These are phyloP conservation scores for Meloe dianella DNA, from an alignment of 2,888 invertebrate species.

Conservation along the genomic window DNA sequence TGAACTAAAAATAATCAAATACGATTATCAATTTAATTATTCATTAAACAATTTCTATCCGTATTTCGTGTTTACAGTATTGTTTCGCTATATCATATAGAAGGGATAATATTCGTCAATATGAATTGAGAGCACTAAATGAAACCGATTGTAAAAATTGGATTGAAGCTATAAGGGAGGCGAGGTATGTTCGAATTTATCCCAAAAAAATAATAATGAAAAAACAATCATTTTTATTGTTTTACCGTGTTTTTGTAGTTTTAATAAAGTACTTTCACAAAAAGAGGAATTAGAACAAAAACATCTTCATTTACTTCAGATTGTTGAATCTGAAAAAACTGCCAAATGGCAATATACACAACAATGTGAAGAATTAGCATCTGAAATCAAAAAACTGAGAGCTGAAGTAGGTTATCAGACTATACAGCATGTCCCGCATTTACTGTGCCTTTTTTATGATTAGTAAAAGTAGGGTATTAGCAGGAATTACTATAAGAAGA, in stretches of 20 bases:
- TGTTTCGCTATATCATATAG: slow-evolving; percentile 89
- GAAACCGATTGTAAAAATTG: slow-evolving; percentile 88
- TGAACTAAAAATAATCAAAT: slow-evolving; percentile 37
- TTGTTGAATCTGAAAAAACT: slow-evolving; percentile 90
- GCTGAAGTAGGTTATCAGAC: slow-evolving; percentile 70
- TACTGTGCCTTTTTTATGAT: too few species aligned
- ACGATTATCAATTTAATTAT: slow-evolving; percentile 7
- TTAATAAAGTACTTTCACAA: slow-evolving; percentile 85
- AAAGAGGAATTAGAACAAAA: slow-evolving; percentile 93
- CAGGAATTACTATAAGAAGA: too few species aligned
- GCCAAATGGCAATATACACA: slow-evolving; percentile 94
- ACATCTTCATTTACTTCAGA: slow-evolving; percentile 85
- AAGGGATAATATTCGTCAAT: slow-evolving; percentile 84
- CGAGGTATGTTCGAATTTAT: too few species aligned
- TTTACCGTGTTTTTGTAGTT: slow-evolving; percentile 63
- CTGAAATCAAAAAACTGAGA: slow-evolving; percentile 86
- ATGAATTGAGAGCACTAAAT: slow-evolving; percentile 82
- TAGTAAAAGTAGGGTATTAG: too few species aligned
- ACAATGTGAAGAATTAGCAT: slow-evolving; percentile 88
- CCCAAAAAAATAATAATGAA: too few species aligned
- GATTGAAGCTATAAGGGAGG: slow-evolving; percentile 87
- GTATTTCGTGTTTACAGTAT: slow-evolving; percentile 68
- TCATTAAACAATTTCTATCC: neutral
- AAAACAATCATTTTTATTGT: too few species aligned
- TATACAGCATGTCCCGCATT: slow-evolving; percentile 12